These are phyloP conservation scores for Phyllostomus discolor DNA, from an alignment of 2,113 vertebrate genomes.

Conservation along the genomic window DNA sequence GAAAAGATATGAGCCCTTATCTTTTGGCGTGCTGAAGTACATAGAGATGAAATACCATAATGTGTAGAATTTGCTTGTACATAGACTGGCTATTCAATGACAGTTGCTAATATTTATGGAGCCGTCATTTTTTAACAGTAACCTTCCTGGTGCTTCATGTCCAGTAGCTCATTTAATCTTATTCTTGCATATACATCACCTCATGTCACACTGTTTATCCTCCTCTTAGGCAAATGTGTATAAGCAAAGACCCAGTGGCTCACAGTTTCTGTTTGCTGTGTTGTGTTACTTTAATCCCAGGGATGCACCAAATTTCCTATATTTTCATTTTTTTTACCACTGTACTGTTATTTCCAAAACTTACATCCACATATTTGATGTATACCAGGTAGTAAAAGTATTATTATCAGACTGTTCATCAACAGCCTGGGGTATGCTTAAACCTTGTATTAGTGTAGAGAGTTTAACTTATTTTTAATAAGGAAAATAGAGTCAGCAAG, in stretches of 20 bases:
- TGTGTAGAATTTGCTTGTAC: background rate
- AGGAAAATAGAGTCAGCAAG: background rate
- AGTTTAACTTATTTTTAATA: slow-evolving; percentile 4
- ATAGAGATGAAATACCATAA: background rate
- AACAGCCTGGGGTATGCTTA: background rate
- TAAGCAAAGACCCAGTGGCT: background rate
- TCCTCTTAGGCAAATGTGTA: background rate
- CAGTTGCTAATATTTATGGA: background rate
- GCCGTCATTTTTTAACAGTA: background rate
- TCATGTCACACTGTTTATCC: background rate
- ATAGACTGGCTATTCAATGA: background rate
- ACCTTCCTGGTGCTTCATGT: background rate
- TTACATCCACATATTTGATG: background rate
- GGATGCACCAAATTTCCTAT: background rate
- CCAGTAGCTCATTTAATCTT: background rate
- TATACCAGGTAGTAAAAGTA: background rate
- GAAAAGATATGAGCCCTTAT: background rate
- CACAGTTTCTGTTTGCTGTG: background rate
- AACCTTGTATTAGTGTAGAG: background rate
- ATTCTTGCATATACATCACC: background rate
- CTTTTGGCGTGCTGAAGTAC: background rate
- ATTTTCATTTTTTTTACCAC: background rate
- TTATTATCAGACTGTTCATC: background rate
- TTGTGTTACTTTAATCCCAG: background rate
- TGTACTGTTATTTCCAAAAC: background rate